A percentile compares a stretch with the other conserved stretches of the same genome.
Evolutionary conservation across 2,797 vertebrate species (phyloP).

Genomic region (Scyliorhinus canicula): DNA sequence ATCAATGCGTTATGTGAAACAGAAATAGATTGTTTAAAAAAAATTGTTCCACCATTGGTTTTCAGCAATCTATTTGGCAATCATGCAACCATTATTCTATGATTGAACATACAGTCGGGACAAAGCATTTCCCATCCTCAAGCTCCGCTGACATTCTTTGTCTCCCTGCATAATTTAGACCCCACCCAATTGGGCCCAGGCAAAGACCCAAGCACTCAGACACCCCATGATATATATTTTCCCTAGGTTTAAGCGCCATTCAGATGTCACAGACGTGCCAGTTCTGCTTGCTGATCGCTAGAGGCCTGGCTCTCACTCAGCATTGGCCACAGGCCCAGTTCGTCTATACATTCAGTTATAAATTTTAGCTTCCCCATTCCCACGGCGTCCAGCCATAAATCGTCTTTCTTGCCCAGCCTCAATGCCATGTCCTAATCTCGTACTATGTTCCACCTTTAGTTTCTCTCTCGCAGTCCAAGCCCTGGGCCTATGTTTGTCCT

Average conservation of each 20-base stretch:
- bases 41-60: neutral
- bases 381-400: neutral
- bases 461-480: neutral
- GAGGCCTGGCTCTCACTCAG: neutral
- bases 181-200: neutral
- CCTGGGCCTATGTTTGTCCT: neutral
- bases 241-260: neutral
- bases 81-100: neutral
- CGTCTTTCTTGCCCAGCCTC: neutral
- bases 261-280: neutral
- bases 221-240: neutral
- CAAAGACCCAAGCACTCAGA: neutral
- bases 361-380: neutral
- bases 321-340: neutral
- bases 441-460: neutral
- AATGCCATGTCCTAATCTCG: neutral
- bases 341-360: neutral
- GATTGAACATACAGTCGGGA: neutral
- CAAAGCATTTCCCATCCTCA: neutral
- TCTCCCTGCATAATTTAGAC: neutral
- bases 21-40: neutral
- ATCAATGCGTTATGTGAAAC: neutral
- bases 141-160: neutral
- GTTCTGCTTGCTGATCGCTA: neutral
- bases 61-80: neutral